phyloP scores from a whole-genome alignment of 2,113 vertebrate genomes.

The Melanocharis versteri region DNA sequence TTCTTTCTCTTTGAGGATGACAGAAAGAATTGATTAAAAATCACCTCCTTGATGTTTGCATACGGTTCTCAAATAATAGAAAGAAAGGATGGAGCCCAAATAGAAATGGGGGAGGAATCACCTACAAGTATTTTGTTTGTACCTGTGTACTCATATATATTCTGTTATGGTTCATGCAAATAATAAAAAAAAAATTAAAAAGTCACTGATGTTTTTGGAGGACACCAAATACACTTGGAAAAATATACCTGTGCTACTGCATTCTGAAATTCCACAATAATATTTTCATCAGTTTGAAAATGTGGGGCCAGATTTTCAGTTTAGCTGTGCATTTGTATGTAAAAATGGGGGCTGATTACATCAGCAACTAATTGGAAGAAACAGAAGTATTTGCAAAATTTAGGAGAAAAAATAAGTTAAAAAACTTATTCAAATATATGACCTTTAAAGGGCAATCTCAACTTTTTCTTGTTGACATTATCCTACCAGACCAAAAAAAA shows the following conservation, averaged over 20 bases:
- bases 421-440: neutral
- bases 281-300: neutral
- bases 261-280: neutral
- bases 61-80: neutral
- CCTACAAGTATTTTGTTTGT: neutral
- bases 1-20: neutral
- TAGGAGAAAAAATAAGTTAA: neutral
- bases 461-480: neutral
- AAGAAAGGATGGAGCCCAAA: neutral
- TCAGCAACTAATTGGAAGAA: neutral
- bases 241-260: neutral
- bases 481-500: neutral
- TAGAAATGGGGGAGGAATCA: neutral
- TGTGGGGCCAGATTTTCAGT: neutral
- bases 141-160: neutral
- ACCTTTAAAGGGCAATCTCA: neutral
- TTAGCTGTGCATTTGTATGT: neutral
- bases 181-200: neutral
- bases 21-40: conserved; percentile 19
- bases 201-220: neutral
- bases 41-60: conserved; percentile 5
- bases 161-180: neutral
- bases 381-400: neutral
- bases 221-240: neutral
- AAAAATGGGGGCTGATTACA: neutral